These are phyloP conservation scores for Erynnis tages DNA, from an alignment of 2,888 invertebrate species.

Conservation along the genomic window DNA sequence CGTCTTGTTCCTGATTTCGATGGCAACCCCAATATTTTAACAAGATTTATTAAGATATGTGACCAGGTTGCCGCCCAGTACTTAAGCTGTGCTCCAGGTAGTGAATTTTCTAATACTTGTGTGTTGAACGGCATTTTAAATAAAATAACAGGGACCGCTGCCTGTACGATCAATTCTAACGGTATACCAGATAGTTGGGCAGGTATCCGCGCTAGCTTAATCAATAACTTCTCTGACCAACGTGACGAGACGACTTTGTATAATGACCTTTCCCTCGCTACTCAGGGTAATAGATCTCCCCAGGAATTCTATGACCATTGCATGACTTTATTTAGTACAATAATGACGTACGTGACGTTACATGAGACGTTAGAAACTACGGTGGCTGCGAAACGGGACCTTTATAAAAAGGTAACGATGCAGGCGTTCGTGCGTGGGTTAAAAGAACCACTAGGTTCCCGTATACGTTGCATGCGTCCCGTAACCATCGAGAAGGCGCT, in stretches of 20 bases:
- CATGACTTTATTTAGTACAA: slow-evolving; percentile 29
- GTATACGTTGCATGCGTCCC: slow-evolving; percentile 33
- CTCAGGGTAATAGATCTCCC: slow-evolving; percentile 25
- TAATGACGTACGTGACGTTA: slow-evolving; percentile 28
- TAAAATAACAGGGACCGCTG: slow-evolving; percentile 34
- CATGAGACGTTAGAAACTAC: slow-evolving; percentile 27
- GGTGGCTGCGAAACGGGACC: slow-evolving; percentile 26
- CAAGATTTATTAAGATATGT: slow-evolving; percentile 36
- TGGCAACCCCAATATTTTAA: slow-evolving; percentile 45
- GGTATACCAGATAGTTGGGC: slow-evolving; percentile 34
- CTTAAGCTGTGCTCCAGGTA: slow-evolving; percentile 13
- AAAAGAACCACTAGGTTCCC: slow-evolving; percentile 33
- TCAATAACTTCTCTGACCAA: slow-evolving; percentile 39
- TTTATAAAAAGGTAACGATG: slow-evolving; percentile 30
- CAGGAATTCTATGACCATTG: slow-evolving; percentile 31
- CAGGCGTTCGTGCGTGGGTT: slow-evolving; percentile 31
- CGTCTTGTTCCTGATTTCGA: slow-evolving; percentile 76
- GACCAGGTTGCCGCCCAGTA: slow-evolving; percentile 32
- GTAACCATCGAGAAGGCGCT: slow-evolving; percentile 25
- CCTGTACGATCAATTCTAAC: slow-evolving; percentile 32
- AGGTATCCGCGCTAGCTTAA: slow-evolving; percentile 33
- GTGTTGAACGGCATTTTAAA: slow-evolving; percentile 35
- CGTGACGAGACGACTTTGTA: slow-evolving; percentile 38
- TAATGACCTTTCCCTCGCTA: slow-evolving; percentile 33
- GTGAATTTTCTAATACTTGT: slow-evolving; percentile 25